Base-by-base conservation (phyloP, 2,797 vertebrate species). In the Chaenodraco wilsoni region DNA sequence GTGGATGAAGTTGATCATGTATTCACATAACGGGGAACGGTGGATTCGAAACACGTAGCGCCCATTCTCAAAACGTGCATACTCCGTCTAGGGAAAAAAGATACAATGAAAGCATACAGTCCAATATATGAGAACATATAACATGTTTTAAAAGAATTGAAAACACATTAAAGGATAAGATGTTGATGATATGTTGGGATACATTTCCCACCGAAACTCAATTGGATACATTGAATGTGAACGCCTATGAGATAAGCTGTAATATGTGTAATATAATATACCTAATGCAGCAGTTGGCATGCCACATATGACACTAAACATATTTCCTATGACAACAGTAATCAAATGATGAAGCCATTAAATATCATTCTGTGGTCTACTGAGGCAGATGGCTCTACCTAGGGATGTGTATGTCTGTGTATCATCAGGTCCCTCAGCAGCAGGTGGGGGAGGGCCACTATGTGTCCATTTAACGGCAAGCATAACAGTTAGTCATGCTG, bases 1-100 rank as follows among this genome's bases (percentile, higher is more conserved):
- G 82, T 98, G 97, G 87, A 99, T 98, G 89, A 99, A 99, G 92
- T 98, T 98, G 89, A 98, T 96, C 96, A 99, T 98, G 88, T 99
- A 99, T 88, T 98, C 97, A 23, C 97, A 99, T 76, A 99, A 95
- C 0, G 97, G 97, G 12, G 97, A 99, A 45, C 97, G 96, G 72
- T 98, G 97, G 88, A 99, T 97, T 72, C 95, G 94, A 85, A 97
- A 99, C 45, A 95, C 93, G 9, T 98, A 98, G 90, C 95, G 96
- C 5, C 97, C 97, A 0, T 95, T 96, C 85, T 99, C 97, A 6
- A 97, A 98, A 75, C 94, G 95, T 0, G 97, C 96, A 0, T 97
- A 97, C 90, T 99, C 97, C 17, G 98, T 99, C 98, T 99, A 88
- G 7, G 69, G 16, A 61, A 48, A 67, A 54, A 43, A 71, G 77